A percentile compares a stretch with the other conserved stretches of the same genome.
Evolutionary conservation across 1,140 invertebrate species (phyloP).

Genomic region (Eupristina koningsbergeri): DNA sequence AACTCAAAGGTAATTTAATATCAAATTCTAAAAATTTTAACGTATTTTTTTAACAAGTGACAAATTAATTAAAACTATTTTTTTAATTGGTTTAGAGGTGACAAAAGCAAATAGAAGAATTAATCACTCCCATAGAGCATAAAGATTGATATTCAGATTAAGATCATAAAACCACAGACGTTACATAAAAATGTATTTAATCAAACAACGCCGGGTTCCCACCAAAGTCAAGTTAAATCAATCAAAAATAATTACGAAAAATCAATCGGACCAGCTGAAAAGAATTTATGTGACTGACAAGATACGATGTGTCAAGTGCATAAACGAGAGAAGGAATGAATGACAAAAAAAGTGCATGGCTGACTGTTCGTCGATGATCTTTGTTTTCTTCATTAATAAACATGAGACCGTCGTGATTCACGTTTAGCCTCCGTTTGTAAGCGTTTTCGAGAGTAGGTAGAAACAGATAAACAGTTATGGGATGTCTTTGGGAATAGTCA

Average conservation of each 20-base stretch:
- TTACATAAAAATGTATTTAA: background rate
- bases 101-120: no score
- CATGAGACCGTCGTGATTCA: constrained; percentile 43
- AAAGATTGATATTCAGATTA: background rate
- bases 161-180: background rate
- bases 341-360: background rate
- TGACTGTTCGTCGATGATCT: constrained; percentile 45
- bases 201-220: background rate
- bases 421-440: constrained; percentile 29
- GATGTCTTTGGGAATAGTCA: background rate
- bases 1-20: no score
- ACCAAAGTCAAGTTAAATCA: background rate
- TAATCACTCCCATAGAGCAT: no score
- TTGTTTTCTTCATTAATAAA: constrained; percentile 51
- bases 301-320: constrained; percentile 33
- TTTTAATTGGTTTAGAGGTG: no score
- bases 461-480: no score
- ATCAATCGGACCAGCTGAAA: background rate
- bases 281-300: background rate
- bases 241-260: constrained; percentile 9
- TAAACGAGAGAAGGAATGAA: background rate
- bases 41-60: no score
- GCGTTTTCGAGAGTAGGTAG: constrained; percentile 19
- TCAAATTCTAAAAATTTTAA: no score
- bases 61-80: no score